phyloP scores from a whole-genome alignment of 2,113 vertebrate species.

The Dendropsophus ebraccatus region DNA sequence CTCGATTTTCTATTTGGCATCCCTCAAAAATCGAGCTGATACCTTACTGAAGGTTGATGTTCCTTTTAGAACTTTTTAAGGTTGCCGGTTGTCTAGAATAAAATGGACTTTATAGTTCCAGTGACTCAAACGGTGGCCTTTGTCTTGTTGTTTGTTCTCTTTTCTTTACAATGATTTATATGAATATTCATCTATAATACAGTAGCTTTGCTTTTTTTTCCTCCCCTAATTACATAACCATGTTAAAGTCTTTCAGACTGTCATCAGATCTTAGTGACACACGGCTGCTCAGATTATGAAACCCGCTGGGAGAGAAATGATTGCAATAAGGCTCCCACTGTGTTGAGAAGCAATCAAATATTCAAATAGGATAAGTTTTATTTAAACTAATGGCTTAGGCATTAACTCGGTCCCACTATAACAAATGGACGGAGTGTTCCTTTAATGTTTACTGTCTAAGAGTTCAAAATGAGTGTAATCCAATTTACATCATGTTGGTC shows the following conservation, averaged over 20 bases:
- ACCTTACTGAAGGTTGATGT: background rate
- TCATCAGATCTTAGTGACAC: constrained; percentile 52
- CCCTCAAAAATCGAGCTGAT: background rate
- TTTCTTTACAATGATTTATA: background rate
- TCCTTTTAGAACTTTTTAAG: background rate
- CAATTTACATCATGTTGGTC: background rate
- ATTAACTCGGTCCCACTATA: background rate
- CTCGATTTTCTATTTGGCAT: background rate
- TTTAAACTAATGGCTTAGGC: constrained; percentile 40
- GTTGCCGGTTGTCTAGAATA: background rate
- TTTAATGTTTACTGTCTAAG: background rate
- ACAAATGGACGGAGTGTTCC: background rate
- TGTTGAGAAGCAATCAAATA: constrained; percentile 59
- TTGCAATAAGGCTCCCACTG: constrained; percentile 54
- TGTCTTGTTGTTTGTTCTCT: background rate
- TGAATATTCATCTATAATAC: background rate
- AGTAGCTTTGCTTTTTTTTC: constrained; percentile 1
- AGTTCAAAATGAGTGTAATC: background rate
- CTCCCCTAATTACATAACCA: constrained; percentile 31
- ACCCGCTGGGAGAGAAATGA: constrained; percentile 55
- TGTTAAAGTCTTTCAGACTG: constrained; percentile 50
- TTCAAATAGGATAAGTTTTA: constrained; percentile 55
- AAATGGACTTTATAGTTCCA: background rate
- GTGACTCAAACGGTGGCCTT: background rate
- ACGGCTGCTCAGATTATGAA: constrained; percentile 51